Conservation (phyloP, 2,113 vertebrate species). For the Oryzias woworae region DNA sequence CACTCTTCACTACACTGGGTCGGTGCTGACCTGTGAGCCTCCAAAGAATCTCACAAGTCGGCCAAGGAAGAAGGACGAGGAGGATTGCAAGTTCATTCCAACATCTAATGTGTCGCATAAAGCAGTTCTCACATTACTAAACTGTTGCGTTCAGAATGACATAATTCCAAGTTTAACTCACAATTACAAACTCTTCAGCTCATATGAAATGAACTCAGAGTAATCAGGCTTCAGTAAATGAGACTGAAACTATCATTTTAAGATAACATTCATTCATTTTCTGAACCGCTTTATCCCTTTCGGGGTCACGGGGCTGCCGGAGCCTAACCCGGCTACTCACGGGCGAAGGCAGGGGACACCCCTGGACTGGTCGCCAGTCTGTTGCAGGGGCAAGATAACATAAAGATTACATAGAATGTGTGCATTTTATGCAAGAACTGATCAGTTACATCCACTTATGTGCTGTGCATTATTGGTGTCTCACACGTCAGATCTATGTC, state of each 20-base stretch:
- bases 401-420: no score
- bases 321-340: no score
- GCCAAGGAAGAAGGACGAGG: slow-evolving; percentile 49
- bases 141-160: slow-evolving; percentile 55
- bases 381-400: no score
- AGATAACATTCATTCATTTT: no score
- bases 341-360: no score
- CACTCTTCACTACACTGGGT: slow-evolving; percentile 33
- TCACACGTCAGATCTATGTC: background rate
- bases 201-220: no score
- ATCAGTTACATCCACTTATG: background rate
- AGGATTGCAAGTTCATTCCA: slow-evolving; percentile 60
- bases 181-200: slow-evolving; percentile 20
- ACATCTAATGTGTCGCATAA: slow-evolving; percentile 64
- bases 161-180: slow-evolving; percentile 59
- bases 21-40: slow-evolving; percentile 54
- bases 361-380: no score
- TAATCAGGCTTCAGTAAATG: no score
- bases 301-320: no score
- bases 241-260: no score
- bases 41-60: slow-evolving; percentile 65
- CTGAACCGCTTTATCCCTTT: no score
- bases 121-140: slow-evolving; percentile 62
- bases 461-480: background rate
- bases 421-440: background rate